Evolutionary conservation across 2,797 vertebrate species (phyloP), one percentile per base, ranked within the genome.

Genomic region (Thalassophryne amazonica): DNA sequence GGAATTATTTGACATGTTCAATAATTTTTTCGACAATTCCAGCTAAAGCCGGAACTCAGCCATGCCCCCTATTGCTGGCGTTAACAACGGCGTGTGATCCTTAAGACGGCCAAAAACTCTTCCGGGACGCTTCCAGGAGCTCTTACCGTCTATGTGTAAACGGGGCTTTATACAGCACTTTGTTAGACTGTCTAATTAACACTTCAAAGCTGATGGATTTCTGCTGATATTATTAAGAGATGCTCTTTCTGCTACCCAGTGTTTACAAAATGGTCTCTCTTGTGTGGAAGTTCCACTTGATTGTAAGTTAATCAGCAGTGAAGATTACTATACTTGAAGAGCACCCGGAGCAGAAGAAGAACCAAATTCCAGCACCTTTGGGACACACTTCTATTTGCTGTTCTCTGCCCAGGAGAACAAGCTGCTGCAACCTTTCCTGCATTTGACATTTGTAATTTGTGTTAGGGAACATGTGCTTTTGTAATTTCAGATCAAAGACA

Each of bases 391-490:
- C 6, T 5, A 21, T 36, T 40, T 41, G n/a, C 13, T 14, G 31
- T 20, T 40, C 1, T 3, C 15, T 16, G 33, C 17, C 3, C 3
- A 17, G 13, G 9, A 2, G 0, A 37, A 24, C 2, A 27, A n/a
- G 24, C 12, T 22, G 3, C 7, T 6, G 15, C 12, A 25, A 22
- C 33, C 35, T 43, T 40, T 36, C 24, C n/a, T 37, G 18, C 9
- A n/a, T 34, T 39, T 35, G 32, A 49, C 41, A 63, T 48, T 47
- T 59, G 21, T 21, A 45, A 47, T 59, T 51, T 55, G 3, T 35
- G 23, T 43, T 14, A 14, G 28, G 36, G n/a, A 49, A 38, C 37
- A 19, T 12, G 2, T 2, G n/a, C 39, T 51, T 37, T 38, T 28
- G 21, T 3, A 3, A 7, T 11, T 33, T 19, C 42, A 2, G 25